Evolutionary conservation across 1,140 invertebrate species (phyloP), one percentile per base, ranked within the genome.

Genomic region (Lasioglossum albipes): DNA sequence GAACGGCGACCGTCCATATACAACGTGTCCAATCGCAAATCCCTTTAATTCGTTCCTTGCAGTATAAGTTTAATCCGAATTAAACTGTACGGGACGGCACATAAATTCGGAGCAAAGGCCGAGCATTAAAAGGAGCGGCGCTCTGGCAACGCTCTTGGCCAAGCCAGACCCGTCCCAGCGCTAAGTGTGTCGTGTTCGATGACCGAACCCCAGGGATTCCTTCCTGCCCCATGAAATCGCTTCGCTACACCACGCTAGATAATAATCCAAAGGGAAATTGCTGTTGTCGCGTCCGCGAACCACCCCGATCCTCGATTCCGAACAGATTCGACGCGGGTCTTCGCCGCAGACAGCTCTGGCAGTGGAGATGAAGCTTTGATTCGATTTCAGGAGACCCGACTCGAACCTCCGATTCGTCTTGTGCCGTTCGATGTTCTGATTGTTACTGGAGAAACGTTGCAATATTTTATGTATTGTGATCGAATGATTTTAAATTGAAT

Each of bases 11-110:
- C 87, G 85, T 85, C 87, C 86, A 87, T 87, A 87, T 87, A 87
- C 86, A 87, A 91, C 91, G 89, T 91, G 90, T 91, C 91, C 90
- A 91, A 92, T 91, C 90, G 91, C 87, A 89, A 89, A 91, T 91
- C 89, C 90, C 85, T 91, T 91, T 92, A 91, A 91, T 91, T 90
- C 89, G 90, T 90, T 91, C 86, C 89, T 92, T 89, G 86, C 87
- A 89, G 89, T 90, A 90, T 91, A 91, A 91, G 89, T 91, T 91
- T 88, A 90, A 88, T 90, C 87, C 88, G 88, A 92, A 91, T 91
- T 90, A 91, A 91, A 91, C 91, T 91, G 90, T 83, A 83, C 82
- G 75, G 86, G 88, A 91, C 88, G 87, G 87, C 86, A 89, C 89
- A 91, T 91, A 90, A 90, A 91, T 91, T 89, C 86, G 83, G 73